Percentiles rank a stretch among this genome's conserved stretches.
These are phyloP conservation scores for Phalacrocorax pelagicus DNA, from an alignment of 2,113 vertebrate genomes.

Conservation along the genomic window DNA sequence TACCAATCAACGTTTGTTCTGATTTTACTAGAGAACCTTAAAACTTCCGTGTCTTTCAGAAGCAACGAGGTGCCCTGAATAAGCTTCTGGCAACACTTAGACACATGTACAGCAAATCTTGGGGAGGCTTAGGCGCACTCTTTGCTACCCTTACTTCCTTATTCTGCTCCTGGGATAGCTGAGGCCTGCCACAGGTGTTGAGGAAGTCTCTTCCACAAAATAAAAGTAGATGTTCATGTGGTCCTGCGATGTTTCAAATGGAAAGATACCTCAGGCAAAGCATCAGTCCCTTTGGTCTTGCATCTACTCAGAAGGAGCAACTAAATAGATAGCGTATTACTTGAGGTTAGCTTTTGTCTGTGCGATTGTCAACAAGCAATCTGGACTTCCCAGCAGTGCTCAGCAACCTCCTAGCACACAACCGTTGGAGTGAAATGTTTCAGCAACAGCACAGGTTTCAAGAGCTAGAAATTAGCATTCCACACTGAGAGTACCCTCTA, in stretches of 20 bases:
- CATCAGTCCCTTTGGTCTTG: neutral
- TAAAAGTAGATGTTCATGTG: neutral
- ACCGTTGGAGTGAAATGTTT: neutral
- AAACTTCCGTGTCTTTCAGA: neutral
- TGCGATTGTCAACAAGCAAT: neutral
- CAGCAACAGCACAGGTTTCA: neutral
- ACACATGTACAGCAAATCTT: neutral
- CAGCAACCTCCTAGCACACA: neutral
- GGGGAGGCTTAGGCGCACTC: neutral
- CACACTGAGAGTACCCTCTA: fast-evolving
- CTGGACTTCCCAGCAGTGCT: neutral
- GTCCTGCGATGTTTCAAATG: neutral
- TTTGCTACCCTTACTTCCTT: neutral
- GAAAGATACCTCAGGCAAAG: neutral
- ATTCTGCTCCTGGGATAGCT: neutral
- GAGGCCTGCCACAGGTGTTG: neutral
- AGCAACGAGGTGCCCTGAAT: neutral
- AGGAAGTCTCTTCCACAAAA: neutral
- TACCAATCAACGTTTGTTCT: neutral
- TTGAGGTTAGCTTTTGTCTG: neutral
- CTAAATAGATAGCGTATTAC: neutral
- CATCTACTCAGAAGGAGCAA: neutral
- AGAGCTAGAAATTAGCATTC: neutral
- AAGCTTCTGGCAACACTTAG: neutral
- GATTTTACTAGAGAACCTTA: neutral